Evolutionary conservation across 2,113 vertebrate genomes (phyloP).

Genomic region (Chloropsis hardwickii): DNA sequence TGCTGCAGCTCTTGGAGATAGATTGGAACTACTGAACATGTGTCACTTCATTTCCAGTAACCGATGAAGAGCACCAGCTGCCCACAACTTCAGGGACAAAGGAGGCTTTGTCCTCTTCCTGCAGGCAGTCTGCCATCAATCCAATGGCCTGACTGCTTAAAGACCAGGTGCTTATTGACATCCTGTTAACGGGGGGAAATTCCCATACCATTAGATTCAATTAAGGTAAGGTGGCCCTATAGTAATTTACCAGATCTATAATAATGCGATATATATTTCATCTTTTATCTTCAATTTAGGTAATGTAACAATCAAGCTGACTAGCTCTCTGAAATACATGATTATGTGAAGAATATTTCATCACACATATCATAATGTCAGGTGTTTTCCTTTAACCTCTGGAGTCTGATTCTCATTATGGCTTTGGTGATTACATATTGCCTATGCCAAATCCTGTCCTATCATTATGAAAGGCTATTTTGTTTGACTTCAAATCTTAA

Average conservation of each 20-base stretch:
- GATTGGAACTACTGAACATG: neutral
- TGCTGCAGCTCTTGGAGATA: neutral
- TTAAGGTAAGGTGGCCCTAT: neutral
- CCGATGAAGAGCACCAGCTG: neutral
- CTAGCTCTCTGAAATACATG: neutral
- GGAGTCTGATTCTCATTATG: neutral
- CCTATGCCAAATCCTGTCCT: slow-evolving; percentile 33
- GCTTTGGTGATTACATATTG: slow-evolving; percentile 16
- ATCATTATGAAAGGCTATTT: neutral
- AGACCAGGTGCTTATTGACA: neutral
- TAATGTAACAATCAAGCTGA: slow-evolving; percentile 6
- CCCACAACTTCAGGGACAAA: neutral
- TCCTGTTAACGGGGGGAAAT: neutral
- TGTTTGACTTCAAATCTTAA: slow-evolving; percentile 16
- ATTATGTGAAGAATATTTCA: neutral
- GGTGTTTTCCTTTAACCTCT: slow-evolving; percentile 11
- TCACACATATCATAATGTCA: neutral
- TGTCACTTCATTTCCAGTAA: neutral
- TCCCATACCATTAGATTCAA: neutral
- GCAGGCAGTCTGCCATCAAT: neutral
- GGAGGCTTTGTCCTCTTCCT: neutral
- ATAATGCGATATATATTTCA: neutral
- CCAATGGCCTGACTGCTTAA: neutral
- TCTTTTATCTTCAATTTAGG: slow-evolving; percentile 25
- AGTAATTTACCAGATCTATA: neutral